Conservation (phyloP, 2,888 invertebrate species). For the Meganola albula region DNA sequence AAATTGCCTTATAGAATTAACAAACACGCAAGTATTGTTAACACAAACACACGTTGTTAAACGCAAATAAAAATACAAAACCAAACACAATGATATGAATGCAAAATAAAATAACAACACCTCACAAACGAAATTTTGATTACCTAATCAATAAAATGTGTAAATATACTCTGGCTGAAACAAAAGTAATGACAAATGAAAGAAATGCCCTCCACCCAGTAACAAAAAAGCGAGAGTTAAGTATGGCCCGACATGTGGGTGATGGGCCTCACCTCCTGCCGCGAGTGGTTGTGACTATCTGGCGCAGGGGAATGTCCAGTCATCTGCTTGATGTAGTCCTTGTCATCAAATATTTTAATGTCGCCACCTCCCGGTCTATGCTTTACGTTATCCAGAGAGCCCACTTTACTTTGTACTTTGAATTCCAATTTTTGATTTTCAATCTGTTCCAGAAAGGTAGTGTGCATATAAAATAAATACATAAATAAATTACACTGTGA, state of each 20-base stretch:
- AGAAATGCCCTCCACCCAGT: slow-evolving; percentile 48
- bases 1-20: background rate
- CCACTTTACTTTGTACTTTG: slow-evolving; percentile 94
- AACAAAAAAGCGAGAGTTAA: slow-evolving; percentile 29
- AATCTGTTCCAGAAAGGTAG: slow-evolving; percentile 81
- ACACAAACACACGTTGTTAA: slow-evolving; percentile 15
- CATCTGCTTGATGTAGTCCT: slow-evolving; percentile 91
- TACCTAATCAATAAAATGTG: slow-evolving; percentile 66
- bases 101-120: slow-evolving; percentile 28
- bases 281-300: slow-evolving; percentile 55
- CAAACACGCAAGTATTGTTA: background rate
- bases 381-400: slow-evolving; percentile 93
- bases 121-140: slow-evolving; percentile 29
- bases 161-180: slow-evolving; percentile 75
- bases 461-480: slow-evolving; percentile 54
- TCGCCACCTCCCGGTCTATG: slow-evolving; percentile 96
- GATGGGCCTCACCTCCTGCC: slow-evolving; percentile 70
- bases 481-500: slow-evolving; percentile 19
- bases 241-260: slow-evolving; percentile 25
- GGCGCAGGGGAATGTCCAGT: slow-evolving; percentile 63
- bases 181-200: slow-evolving; percentile 51
- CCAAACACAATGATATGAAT: slow-evolving; percentile 27
- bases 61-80: slow-evolving; percentile 20
- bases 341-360: slow-evolving; percentile 95
- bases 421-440: slow-evolving; percentile 94